These are phyloP conservation scores for Gnathonemus longibarbis DNA, from an alignment of 2,113 vertebrate genomes.

Conservation along the genomic window DNA sequence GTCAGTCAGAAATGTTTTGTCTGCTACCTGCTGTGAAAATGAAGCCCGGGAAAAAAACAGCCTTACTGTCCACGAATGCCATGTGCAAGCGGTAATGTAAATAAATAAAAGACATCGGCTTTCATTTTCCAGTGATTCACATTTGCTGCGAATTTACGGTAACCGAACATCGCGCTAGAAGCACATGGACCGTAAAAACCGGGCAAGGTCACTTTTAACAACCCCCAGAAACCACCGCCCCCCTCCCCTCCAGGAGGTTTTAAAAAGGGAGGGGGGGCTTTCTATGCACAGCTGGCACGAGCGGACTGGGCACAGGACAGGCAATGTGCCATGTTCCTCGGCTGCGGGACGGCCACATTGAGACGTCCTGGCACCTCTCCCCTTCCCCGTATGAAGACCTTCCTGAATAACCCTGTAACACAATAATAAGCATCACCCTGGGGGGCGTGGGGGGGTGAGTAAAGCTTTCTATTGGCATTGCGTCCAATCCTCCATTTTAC, in stretches of 20 bases:
- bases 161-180: background rate
- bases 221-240: background rate
- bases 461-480: constrained; percentile 46
- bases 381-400: background rate
- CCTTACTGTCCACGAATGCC: background rate
- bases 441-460: constrained; percentile 17
- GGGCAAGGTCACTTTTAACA: background rate
- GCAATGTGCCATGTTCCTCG: background rate
- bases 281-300: background rate
- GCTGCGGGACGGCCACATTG: background rate
- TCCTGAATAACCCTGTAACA: background rate
- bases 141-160: background rate
- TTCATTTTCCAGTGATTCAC: background rate
- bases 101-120: background rate
- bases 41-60: background rate
- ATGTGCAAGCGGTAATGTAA: background rate
- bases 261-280: background rate
- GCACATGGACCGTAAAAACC: background rate
- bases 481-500: constrained; percentile 56
- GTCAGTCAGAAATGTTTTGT: background rate
- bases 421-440: background rate
- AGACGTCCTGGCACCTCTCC: background rate
- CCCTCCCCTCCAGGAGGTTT: background rate
- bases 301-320: background rate
- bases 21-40: background rate